Percentiles rank a stretch among this genome's conserved stretches.
These are phyloP conservation scores for Rhagonycha fulva DNA, from an alignment of 2,888 invertebrate genomes.

Conservation along the genomic window DNA sequence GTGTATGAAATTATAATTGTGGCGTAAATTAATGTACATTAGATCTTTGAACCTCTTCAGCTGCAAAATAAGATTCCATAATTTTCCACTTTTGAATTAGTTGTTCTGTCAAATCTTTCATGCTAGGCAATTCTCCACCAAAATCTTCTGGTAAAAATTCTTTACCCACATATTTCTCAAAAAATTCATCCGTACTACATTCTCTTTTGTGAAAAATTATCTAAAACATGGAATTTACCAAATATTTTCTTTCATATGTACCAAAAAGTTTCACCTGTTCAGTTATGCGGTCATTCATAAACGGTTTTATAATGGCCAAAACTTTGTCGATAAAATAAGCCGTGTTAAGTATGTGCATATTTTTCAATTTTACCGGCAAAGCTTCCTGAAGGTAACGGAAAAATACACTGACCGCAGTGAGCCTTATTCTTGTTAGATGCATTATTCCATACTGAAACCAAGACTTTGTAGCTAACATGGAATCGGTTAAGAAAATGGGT, in stretches of 20 bases:
- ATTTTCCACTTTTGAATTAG: not conserved
- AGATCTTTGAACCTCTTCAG: not conserved
- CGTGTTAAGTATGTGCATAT: constrained; percentile 68
- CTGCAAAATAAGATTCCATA: not conserved
- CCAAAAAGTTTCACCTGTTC: not conserved
- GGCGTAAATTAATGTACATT: too few relatives aligned
- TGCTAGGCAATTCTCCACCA: constrained; percentile 61
- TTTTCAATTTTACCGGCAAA: constrained; percentile 67
- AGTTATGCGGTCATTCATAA: constrained; percentile 55
- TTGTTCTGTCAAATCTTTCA: not conserved
- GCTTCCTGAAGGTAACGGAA: constrained; percentile 72
- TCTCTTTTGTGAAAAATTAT: constrained; percentile 64
- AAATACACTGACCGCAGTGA: constrained; percentile 60
- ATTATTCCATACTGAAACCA: constrained; percentile 34
- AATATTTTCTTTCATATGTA: not conserved
- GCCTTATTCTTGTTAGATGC: constrained; percentile 40
- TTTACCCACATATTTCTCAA: constrained; percentile 60
- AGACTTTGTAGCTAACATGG: too few relatives aligned
- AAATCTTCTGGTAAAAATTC: constrained; percentile 64
- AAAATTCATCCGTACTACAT: constrained; percentile 61
- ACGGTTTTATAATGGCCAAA: constrained; percentile 57
- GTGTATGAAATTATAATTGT: too few relatives aligned
- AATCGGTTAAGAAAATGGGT: too few relatives aligned
- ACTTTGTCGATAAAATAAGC: constrained; percentile 57
- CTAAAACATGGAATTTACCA: constrained; percentile 47